Percentiles rank a stretch among this genome's conserved stretches.
phyloP scores from a whole-genome alignment of 2,888 invertebrate genomes.

The Acrobasis suavella region DNA sequence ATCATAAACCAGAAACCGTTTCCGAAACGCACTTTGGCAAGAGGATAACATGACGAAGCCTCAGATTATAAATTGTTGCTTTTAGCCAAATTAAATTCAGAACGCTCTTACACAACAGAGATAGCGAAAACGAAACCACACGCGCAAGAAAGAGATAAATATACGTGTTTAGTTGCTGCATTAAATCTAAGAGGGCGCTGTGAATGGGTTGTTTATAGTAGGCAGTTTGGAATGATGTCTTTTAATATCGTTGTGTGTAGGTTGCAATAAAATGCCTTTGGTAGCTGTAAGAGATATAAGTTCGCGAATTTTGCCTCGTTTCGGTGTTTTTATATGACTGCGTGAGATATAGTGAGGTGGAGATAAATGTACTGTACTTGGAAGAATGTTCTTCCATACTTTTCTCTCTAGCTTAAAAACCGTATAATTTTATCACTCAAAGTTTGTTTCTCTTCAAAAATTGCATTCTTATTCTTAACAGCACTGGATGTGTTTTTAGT shows the following conservation, averaged over 20 bases:
- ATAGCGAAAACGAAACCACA: conserved; percentile 24
- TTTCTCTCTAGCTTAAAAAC: not conserved
- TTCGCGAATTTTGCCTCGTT: conserved; percentile 27
- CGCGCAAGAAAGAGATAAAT: conserved; percentile 20
- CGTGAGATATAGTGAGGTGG: not conserved
- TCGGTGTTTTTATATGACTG: conserved; percentile 17
- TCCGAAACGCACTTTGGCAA: conserved; percentile 29
- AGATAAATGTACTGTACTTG: conserved; percentile 10
- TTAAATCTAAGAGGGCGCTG: conserved; percentile 43
- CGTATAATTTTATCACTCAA: no score
- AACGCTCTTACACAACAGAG: conserved; percentile 32
- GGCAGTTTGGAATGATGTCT: conserved; percentile 60
- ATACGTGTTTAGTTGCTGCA: conserved; percentile 25
- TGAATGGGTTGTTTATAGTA: conserved; percentile 64
- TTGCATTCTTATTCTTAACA: no score
- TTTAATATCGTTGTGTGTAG: conserved; percentile 49
- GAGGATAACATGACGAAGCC: conserved; percentile 24
- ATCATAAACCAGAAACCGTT: conserved; percentile 19
- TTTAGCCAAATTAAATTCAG: conserved; percentile 48
- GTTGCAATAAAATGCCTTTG: conserved; percentile 36
- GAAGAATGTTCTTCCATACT: not conserved
- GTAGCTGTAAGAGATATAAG: conserved; percentile 10
- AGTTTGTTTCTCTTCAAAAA: no score
- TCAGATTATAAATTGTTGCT: conserved; percentile 48
- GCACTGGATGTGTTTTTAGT: no score